These are phyloP conservation scores for Formica aserva DNA, from an alignment of 2,888 invertebrate species.

Conservation along the genomic window DNA sequence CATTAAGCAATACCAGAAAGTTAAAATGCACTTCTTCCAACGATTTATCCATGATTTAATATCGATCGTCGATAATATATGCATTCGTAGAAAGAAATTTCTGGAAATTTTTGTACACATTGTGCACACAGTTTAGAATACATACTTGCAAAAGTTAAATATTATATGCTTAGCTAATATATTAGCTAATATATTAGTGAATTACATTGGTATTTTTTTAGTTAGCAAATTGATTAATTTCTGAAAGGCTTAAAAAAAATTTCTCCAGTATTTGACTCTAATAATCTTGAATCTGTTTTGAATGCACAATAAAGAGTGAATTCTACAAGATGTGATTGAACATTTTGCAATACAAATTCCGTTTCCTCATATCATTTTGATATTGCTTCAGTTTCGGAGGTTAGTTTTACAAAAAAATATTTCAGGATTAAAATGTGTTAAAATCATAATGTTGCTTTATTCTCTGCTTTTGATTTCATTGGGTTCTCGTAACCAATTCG, in stretches of 20 bases:
- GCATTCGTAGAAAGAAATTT: constrained; percentile 3
- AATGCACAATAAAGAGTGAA: neutral
- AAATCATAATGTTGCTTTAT: neutral
- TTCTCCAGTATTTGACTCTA: neutral
- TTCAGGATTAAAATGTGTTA: neutral
- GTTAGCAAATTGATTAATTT: neutral
- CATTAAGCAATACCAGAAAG: constrained; percentile 60
- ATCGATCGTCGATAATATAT: constrained; percentile 47
- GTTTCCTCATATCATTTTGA: too few relatives aligned
- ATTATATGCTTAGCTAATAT: neutral
- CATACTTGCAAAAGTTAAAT: neutral
- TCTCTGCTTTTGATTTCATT: neutral
- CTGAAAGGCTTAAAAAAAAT: neutral
- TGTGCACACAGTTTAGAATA: neutral
- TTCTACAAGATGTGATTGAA: neutral
- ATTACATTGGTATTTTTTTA: neutral
- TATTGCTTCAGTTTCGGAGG: neutral
- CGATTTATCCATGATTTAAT: constrained; percentile 65
- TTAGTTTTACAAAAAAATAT: neutral
- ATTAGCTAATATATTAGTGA: neutral
- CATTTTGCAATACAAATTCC: neutral
- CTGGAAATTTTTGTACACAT: neutral
- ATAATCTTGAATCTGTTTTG: neutral
- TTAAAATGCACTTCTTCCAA: constrained; percentile 67
- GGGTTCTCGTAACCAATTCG: neutral